phyloP scores from a whole-genome alignment of 1,140 invertebrate genomes.

The Batillaria attramentaria region DNA sequence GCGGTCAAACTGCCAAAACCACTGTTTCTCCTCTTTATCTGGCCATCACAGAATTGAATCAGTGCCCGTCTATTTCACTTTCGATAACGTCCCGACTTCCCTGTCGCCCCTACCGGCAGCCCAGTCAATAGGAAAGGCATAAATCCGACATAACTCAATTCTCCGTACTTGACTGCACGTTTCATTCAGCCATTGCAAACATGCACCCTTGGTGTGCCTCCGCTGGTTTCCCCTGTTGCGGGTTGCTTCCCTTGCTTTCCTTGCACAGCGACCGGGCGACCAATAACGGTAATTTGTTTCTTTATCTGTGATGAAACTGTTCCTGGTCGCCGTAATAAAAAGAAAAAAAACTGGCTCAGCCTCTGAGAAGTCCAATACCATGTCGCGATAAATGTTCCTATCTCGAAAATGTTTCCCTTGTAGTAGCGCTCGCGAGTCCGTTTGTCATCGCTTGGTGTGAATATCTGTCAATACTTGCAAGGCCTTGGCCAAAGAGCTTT shows the following conservation, averaged over 20 bases:
- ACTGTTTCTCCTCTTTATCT: background rate
- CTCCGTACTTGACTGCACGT: constrained; percentile 3
- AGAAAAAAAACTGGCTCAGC: no score
- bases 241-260: background rate
- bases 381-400: no score
- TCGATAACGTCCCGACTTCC: background rate
- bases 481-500: no score
- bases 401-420: no score
- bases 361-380: no score
- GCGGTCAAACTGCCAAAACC: background rate
- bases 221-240: background rate
- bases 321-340: no score
- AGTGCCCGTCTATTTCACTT: background rate
- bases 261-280: background rate
- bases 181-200: background rate
- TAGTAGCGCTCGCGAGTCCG: no score
- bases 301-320: background rate
- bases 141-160: background rate
- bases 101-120: no score
- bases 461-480: no score
- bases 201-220: background rate
- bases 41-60: background rate
- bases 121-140: background rate
- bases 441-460: no score
- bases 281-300: constrained; percentile 8